Evolutionary conservation across 2,113 vertebrate species (phyloP).

Genomic region (Cryptomyrus ogoouensis): DNA sequence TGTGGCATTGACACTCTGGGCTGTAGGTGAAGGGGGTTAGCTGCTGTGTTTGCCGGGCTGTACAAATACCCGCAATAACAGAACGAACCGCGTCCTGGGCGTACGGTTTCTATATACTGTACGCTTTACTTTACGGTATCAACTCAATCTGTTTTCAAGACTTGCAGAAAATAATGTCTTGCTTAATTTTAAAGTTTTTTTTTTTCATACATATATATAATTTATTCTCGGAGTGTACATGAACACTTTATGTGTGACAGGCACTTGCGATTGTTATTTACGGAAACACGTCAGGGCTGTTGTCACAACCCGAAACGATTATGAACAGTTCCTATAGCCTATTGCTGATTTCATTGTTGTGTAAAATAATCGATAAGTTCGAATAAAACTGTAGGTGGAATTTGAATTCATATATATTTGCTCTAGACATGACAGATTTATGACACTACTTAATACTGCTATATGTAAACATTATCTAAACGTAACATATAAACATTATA

Average conservation of each 20-base stretch:
- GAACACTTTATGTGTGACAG: not conserved
- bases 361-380: not conserved
- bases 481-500: not conserved
- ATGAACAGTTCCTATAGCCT: not conserved
- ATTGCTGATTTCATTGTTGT: not conserved
- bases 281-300: not conserved
- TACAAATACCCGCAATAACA: not conserved
- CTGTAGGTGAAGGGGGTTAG: conserved; percentile 10
- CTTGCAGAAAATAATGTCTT: not conserved
- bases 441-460: not conserved
- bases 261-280: not conserved
- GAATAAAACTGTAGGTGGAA: not conserved
- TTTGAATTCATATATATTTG: not conserved
- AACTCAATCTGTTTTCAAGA: not conserved
- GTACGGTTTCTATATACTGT: not conserved
- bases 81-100: not conserved
- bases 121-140: not conserved
- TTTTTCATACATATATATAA: not conserved
- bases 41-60: conserved; percentile 1
- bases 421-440: not conserved
- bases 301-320: not conserved
- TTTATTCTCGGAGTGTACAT: not conserved
- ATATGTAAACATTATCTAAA: not conserved
- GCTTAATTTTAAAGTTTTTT: not conserved
- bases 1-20: conserved; percentile 10